These are phyloP conservation scores for Pentalonia nigronervosa DNA, from an alignment of 1,140 invertebrate genomes.

Conservation along the genomic window DNA sequence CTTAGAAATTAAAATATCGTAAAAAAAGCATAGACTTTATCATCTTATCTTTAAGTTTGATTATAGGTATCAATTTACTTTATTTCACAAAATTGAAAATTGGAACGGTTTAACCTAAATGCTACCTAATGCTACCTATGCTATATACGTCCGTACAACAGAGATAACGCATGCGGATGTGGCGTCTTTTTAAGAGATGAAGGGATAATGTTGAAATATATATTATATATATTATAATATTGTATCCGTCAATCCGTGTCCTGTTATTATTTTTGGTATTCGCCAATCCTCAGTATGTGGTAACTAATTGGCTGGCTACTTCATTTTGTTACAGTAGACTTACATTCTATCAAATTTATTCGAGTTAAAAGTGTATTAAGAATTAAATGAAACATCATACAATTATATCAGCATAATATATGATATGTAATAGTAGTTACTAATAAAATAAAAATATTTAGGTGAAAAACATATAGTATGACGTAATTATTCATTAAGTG, in stretches of 20 bases:
- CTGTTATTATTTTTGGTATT: neutral
- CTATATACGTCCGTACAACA: neutral
- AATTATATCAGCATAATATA: neutral
- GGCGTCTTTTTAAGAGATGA: neutral
- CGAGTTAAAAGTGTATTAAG: neutral
- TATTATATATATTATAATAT: neutral
- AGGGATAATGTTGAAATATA: neutral
- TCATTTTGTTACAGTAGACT: neutral
- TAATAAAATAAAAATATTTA: neutral
- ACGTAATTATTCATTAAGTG: neutral
- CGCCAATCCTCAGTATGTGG: neutral
- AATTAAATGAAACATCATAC: neutral
- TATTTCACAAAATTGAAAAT: neutral
- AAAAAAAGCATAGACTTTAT: neutral
- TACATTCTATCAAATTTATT: neutral
- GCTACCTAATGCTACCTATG: neutral
- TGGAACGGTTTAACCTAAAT: neutral
- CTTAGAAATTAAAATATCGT: neutral
- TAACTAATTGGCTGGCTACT: neutral
- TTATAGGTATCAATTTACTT: neutral
- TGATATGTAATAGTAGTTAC: neutral
- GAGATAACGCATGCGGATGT: neutral
- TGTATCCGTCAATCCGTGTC: neutral
- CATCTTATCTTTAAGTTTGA: neutral
- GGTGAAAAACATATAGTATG: constrained; percentile 2